Percentiles rank a stretch among this genome's conserved stretches.
Conservation (phyloP, 2,888 invertebrate genomes). For the Chymomyza procnemis region DNA sequence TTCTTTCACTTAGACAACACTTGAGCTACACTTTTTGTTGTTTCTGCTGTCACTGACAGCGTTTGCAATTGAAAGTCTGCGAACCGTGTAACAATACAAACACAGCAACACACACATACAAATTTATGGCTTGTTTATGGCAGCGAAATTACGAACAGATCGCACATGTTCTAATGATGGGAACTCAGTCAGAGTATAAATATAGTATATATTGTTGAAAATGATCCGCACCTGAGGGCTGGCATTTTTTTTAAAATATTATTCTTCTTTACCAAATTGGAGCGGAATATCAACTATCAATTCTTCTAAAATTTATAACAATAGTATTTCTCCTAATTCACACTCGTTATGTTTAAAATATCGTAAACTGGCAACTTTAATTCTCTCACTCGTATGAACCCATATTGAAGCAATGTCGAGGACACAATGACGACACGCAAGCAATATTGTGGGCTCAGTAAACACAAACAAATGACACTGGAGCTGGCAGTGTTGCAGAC, state of each 20-base stretch:
- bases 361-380: background rate
- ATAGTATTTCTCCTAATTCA: no score
- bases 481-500: background rate
- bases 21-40: background rate
- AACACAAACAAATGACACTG: background rate
- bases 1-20: background rate
- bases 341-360: no score
- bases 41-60: background rate
- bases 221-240: no score
- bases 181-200: no score
- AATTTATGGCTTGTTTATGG: background rate
- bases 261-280: no score
- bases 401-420: background rate
- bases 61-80: background rate
- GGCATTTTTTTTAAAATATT: no score
- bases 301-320: no score
- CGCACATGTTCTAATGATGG: no score
- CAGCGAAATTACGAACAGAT: background rate
- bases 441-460: background rate
- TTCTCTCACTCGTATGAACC: background rate
- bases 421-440: background rate
- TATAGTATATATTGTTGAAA: no score
- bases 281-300: no score
- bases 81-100: background rate
- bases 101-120: background rate